Evolutionary conservation across 2,888 invertebrate species (phyloP), one percentile per base, ranked within the genome.

Genomic region (Drymonia ruficornis): DNA sequence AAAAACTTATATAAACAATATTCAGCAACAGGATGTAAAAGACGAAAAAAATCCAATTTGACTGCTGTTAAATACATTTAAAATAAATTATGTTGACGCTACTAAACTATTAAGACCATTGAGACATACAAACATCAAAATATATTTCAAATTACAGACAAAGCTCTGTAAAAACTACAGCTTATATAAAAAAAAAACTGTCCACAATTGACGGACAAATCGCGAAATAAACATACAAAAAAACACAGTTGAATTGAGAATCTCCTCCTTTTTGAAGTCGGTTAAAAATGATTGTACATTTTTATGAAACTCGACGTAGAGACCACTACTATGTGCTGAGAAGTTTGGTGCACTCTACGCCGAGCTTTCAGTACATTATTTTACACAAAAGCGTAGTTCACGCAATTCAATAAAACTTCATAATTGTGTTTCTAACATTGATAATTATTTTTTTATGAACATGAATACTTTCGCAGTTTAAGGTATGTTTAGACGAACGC

Each of bases 361-460:
- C 53, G 19, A 54, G 49, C 18, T 19, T 31, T 31, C 40, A 44
- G 52, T 53, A 19, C 18, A n/a, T 40, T 40, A 40, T 28, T n/a
- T 31, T 53, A 36, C 50, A 47, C 52, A 56, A 53, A 63, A 49
- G 34, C 50, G 2, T 34, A 44, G 16, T 16, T 50, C 38, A 43
- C 23, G 44, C 42, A 48, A 34, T 46, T 58, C 47, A 40, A 53
- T 58, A 52, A 49, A 66, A 62, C 50, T 64, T 66, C 55, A 52
- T 49, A 52, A 62, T 64, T 58, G 13, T 45, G 43, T 50, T 55
- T 44, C 9, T 16, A 43, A 51, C 50, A 9, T 15, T 16, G 47
- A 7, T 42, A 38, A n/a, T n/a, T n/a, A n/a, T n/a, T n/a, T 36
- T 36, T 31, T 11, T 11, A 31, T 31, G 23, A 43, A 53, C 11